Evolutionary conservation across 2,888 invertebrate genomes (phyloP), one percentile per base, ranked within the genome.

Genomic region (Volucella inflata): DNA sequence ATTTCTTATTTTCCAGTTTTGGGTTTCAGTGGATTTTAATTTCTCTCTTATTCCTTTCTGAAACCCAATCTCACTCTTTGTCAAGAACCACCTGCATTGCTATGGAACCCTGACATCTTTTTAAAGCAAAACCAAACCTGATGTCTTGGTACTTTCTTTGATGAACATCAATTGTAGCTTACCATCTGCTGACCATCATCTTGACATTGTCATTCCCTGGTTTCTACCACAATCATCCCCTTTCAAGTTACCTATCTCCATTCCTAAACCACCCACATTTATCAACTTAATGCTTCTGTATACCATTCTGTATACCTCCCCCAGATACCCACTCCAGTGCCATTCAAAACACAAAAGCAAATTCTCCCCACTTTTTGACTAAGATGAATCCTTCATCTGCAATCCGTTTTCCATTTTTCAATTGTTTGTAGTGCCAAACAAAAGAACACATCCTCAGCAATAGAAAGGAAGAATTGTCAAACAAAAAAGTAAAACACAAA

Each of bases 341-440:
- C 72, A 74, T 72, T 60, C 79, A 62, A 60, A 77, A 72, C 67
- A 83, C 78, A 83, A 65, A 75, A 84, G 57, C 75, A 76, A 80
- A 79, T 67, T 75, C 60, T 71, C 55, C 55, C 44, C n/a, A 12
- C 65, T 46, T 68, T 57, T 17, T 10, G 11, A 17, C 44, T 16
- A 59, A 71, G 67, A 80, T 60, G 80, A 80, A 84, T 84, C 80
- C 80, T 84, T 84, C 84, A 71, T 71, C 84, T 84, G 16, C 70
- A 84, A 84, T 84, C 80, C 84, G 84, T 84, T 84, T 80, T 76
- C 65, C 80, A 84, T 84, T 76, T 80, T 84, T 80, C 84, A 80
- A 84, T 80, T 80, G 84, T 80, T 80, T 75, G 60, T 76, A 65
- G 70, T 71, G 75, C 75, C 79, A 71, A 84, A 84, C 84, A 84